Base-by-base conservation (phyloP, 2,113 vertebrate species). In the Nycticorax nycticorax region DNA sequence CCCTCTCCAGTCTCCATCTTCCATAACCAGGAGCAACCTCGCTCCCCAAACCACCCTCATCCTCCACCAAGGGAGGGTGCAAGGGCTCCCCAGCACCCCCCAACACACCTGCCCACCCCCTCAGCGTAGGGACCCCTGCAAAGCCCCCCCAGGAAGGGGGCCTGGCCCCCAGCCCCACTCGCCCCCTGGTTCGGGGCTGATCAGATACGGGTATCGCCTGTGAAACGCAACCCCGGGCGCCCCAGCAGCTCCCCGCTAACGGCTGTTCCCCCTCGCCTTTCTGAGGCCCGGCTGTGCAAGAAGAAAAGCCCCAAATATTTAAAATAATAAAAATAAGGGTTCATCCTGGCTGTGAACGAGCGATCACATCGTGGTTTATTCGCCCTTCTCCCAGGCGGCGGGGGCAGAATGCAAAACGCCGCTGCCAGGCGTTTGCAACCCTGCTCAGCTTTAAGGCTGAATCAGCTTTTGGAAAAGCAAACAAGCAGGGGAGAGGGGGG, bases 131-230 rank as follows among this genome's bases (percentile, higher is more conserved):
- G 13, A 22, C 41, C 62, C 43, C n/a, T 2, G 1, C 23, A 33
- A 12, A 28, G 3, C 39, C 45, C 14, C 68, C 27, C 6, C 27
- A 6, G 9, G 39, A 5, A 24, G 0, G 4, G 33, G 6, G 20
- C 14, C 32, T 0, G 6, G 22, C 26, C 14, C 32, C 1, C 0
- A 2, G 17, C 32, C 15, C 33, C 1, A 0, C 27, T 3, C 4
- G 3, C 19, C 52, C 55, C 33, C 27, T 21, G n/a, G 2, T 12
- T 11, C 0, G 1, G 35, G 21, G 23, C 45, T 17, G 76, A 56
- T 59, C 35, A 20, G 39, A 20, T 18, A 20, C 1, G 33, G 39
- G 3, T 20, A 26, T 2, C 1, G 4, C 10, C 1, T 2, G 28
- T 8, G 35, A 50, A 39, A 39, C 6, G 3, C 69, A 41, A 19